Base-by-base conservation (phyloP, 2,797 vertebrate species). In the Acanthurus lineatus region DNA sequence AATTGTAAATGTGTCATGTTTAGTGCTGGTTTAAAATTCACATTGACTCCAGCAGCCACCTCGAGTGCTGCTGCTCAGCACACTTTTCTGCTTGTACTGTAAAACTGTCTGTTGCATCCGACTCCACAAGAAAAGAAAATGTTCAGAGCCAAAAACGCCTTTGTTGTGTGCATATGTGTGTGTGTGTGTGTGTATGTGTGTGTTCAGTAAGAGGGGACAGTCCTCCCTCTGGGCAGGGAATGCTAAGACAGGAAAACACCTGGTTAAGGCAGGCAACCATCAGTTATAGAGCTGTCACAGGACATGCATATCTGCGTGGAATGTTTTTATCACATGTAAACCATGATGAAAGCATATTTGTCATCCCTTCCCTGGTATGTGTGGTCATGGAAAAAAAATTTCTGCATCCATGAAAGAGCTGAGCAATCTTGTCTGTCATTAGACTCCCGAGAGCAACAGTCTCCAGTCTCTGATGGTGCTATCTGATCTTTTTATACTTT, bases 231-330 rank as follows among this genome's bases (percentile, higher is more conserved):
- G 77, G 91, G 89, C 88, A 85, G 83, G 77, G 86, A 81, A 81
- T 81, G 56, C 82, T 56, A 62, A 88, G 86, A 90, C 84, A 77
- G 87, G 83, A 88, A 89, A 91, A 93, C 90, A 93, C 90, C 89
- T 91, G 91, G 87, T 92, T 64, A 51, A 76, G 76, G 76, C 85
- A 87, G 70, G 49, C 81, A 89, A 73, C 77, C 79, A 86, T 86
- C 79, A 84, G 85, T 89, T 88, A 72, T 32, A 66, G 71, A 70
- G 75, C 76, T 80, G 85, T 85, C 77, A 75, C n/a, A 85, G 76
- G 79, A 79, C 68, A 35, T 59, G 72, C 62, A 58, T 65, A 69
- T 79, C 74, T 45, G 28, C 44, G 52, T 82, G 84, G 79, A 88
- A 90, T 89, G 77, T 83, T 78, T 85, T 81, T 63, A 79, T 73